A percentile compares a stretch with the other conserved stretches of the same genome.
These are phyloP conservation scores for Apamea crenata DNA, from an alignment of 2,888 invertebrate species.

Conservation along the genomic window DNA sequence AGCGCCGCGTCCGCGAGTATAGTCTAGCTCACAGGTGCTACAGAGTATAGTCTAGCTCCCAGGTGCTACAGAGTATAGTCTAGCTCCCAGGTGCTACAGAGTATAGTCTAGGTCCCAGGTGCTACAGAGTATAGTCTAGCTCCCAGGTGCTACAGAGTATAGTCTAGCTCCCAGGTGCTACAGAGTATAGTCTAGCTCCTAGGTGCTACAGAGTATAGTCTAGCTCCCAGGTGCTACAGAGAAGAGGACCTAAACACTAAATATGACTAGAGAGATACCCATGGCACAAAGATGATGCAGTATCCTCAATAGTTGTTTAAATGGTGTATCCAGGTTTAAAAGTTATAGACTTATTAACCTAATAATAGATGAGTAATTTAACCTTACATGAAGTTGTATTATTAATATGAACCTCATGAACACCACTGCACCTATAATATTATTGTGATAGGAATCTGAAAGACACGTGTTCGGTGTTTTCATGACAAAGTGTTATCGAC, in stretches of 20 bases:
- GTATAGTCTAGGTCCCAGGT: too few relatives aligned
- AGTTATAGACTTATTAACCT: not conserved
- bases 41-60: too few relatives aligned
- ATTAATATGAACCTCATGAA: not conserved
- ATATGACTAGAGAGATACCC: not conserved
- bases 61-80: too few relatives aligned
- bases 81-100: too few relatives aligned
- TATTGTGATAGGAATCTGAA: constrained; percentile 3
- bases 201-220: too few relatives aligned
- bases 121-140: too few relatives aligned
- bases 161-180: too few relatives aligned
- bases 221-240: not conserved
- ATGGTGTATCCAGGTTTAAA: not conserved
- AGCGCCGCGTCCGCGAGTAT: too few relatives aligned
- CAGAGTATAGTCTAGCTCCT: too few relatives aligned
- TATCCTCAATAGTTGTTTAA: not conserved
- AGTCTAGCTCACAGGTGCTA: too few relatives aligned
- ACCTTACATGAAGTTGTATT: not conserved
- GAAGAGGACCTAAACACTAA: not conserved
- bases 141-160: too few relatives aligned
- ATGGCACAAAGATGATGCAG: not conserved
- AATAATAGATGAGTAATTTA: not conserved
- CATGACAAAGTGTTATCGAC: not conserved
- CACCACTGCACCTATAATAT: not conserved
- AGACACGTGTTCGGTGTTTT: constrained; percentile 12